Evolutionary conservation across 2,797 vertebrate genomes (phyloP), one percentile per base, ranked within the genome.

Genomic region (Sebastes iracundus): DNA sequence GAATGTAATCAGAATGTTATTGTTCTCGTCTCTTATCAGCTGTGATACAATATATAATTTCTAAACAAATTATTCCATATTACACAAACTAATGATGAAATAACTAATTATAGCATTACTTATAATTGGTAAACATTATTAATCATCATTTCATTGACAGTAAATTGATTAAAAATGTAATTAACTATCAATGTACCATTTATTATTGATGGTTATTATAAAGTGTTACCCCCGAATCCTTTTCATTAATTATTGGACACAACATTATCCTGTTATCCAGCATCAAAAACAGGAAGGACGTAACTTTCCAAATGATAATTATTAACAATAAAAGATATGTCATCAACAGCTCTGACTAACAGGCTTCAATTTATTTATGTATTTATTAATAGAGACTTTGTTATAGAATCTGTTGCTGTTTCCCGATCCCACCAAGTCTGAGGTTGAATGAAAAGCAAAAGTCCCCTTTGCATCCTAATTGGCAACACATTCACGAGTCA

Each of bases 401-500:
- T 79, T 35, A 38, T n/a, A n/a, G 49, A 20, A 35, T 56, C 35
- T 63, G 62, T 53, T 71, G 20, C 30, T 18, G 42, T 70, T 66
- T 77, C 32, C 28, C 16, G 6, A 46, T 20, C 9, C 52, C 52
- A 23, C 79, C 70, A 64, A 55, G 42, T 18, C 38, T 65, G 38
- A 74, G 33, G 77, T 70, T 71, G 12, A 82, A 79, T 59, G 60
- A 74, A 82, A 79, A 84, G 25, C 60, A 16, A 68, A 66, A 49
- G 82, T 68, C 72, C 79, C 79, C 79, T 84, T 49, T 22, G 35
- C 28, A 32, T 65, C 59, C 55, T 84, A 85, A 84, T 75, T 75
- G 72, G 77, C 22, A 33, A 80, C 71, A 81, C 33, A 79, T 79
- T 80, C 58, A 62, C 52, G 55, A 70, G 80, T 81, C 73, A 72